Base-by-base conservation (phyloP, 1,140 invertebrate genomes). In the Rhyzopertha dominica region DNA sequence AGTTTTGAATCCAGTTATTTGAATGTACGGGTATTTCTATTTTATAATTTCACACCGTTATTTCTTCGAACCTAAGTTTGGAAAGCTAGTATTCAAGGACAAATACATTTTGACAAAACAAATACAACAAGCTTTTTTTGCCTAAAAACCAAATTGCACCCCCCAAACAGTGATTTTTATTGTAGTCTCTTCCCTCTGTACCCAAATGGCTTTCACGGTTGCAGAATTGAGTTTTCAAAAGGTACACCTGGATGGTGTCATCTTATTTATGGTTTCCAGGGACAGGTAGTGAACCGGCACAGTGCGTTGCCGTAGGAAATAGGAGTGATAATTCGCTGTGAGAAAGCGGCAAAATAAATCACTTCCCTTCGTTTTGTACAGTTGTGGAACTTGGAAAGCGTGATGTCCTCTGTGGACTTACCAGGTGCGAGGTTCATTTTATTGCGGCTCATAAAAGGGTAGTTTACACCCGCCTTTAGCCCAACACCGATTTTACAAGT, bases 151-250 rank as follows among this genome's bases (percentile, higher is more conserved):
- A n/a, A n/a, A n/a, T 13, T 30, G 12, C 28, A 30, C 3, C 28
- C 28, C n/a, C 10, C n/a, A 30, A 30, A 14, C n/a, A n/a, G 16
- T 3, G 16, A 30, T 18, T 7, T 19, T 5, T 19, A 34, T 18
- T 34, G 17, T 34, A 34, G 4, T 34, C 20, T 19, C 28, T 3
- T 18, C 20, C 20, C 31, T 34, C n/a, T 34, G 28, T 30, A 14
- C 4, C 4, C 10, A 3, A 14, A 13, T 5, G n/a, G 10, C 8
- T 10, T 12, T 34, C n/a, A 10, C 31, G 10, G 31, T 34, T 19
- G 20, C 31, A 34, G 13, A 34, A 34, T 34, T 34, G 20, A 34
- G 31, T 18, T 34, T 34, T 34, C 31, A 34, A 34, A 34, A 34
- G 31, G 20, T 34, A 34, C 14, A 34, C 31, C 31, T 34, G 31